phyloP scores from a whole-genome alignment of 2,888 invertebrate species.

The Leptopilina myrica region DNA sequence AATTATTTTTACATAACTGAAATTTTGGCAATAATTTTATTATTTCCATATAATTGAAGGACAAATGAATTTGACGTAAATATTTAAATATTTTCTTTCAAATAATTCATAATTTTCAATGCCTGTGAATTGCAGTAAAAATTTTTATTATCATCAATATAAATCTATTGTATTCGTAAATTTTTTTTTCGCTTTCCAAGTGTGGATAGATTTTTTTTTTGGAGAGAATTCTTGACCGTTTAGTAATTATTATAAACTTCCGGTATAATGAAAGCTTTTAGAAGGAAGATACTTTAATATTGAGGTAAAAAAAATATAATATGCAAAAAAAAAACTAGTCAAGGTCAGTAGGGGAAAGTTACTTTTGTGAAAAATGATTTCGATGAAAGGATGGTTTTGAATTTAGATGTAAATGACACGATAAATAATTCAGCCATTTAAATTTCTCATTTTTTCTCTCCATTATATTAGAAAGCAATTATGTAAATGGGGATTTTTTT shows the following conservation, averaged over 20 bases:
- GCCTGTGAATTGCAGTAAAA: too few species aligned
- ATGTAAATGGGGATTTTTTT: not conserved
- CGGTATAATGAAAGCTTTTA: conserved; percentile 9
- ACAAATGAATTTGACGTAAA: too few species aligned
- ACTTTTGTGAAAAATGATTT: conserved; percentile 7
- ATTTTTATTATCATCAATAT: too few species aligned
- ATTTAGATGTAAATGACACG: not conserved
- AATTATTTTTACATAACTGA: too few species aligned
- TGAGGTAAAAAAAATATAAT: not conserved
- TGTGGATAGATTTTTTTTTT: too few species aligned
- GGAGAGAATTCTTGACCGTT: not conserved
- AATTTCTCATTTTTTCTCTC: not conserved
- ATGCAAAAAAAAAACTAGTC: not conserved
- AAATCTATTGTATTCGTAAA: too few species aligned
- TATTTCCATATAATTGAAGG: too few species aligned
- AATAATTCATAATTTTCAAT: too few species aligned
- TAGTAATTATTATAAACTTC: not conserved
- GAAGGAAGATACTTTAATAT: not conserved
- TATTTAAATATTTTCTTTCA: too few species aligned
- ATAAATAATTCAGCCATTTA: conserved; percentile 10
- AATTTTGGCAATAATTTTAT: too few species aligned
- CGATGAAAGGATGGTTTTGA: conserved; percentile 10
- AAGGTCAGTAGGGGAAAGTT: not conserved
- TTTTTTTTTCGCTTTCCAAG: too few species aligned
- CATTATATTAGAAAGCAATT: conserved; percentile 4